Base-by-base conservation (phyloP, 1,140 invertebrate species). In the Dendrolimus punctatus region DNA sequence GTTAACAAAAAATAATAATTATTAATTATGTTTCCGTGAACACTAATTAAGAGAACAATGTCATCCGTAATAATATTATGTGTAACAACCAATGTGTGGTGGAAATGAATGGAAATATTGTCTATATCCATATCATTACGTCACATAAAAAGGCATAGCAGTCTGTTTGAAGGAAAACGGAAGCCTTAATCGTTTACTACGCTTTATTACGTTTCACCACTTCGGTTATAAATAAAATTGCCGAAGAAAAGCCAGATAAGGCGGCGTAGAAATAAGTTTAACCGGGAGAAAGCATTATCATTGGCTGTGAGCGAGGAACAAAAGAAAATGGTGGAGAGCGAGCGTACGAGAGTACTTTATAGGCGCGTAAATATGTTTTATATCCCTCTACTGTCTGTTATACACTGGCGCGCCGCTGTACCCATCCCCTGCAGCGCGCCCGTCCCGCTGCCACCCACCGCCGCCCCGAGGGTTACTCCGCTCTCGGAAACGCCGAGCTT, bases 301-400 rank as follows among this genome's bases (percentile, higher is more conserved):
- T 84, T 80, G 80, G 79, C 79, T 78, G 67, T 68, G 70, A 80
- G 80, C 74, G 58, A 71, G 76, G 83, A 86, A 86, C 83, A 86
- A 86, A 74, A 84, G 79, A 86, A 81, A 85, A 85, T 82, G 75
- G 79, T 81, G 70, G 80, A 81, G 78, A 82, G 76, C 73, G 73
- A 85, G 75, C 76, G 80, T 84, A 84, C 80, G 76, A 83, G 79
- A 84, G 80, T 84, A 83, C 82, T 85, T 85, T 84, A 84, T 85
- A 85, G 82, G 80, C 80, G 82, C 82, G 82, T 85, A 85, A 85
- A 85, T 85, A 85, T 85, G 82, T 84, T 85, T 85, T 84, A 85
- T 84, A 84, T 85, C 80, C 78, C 81, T 85, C 80, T 79, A 84
- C 71, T 85, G 80, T 81, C 80, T 85, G 82, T 82, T 84, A 82